A percentile compares a stretch with the other conserved stretches of the same genome.
Conservation (phyloP, 2,888 invertebrate species). For the Plebejus melissa region DNA sequence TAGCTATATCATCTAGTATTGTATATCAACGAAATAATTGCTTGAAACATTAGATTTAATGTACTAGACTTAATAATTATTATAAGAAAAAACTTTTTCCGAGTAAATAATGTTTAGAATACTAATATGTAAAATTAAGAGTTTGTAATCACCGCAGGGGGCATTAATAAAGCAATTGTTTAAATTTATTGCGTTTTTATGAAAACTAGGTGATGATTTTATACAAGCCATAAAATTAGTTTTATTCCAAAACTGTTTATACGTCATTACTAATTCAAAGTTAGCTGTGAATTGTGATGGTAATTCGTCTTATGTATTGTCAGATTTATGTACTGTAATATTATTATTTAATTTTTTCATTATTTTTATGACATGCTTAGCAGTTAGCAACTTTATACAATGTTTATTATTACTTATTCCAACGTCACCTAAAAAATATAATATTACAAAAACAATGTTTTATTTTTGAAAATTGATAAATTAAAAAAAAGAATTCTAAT, state of each 20-base stretch:
- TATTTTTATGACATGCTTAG: not conserved
- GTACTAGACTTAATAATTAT: not conserved
- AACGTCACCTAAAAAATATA: not conserved
- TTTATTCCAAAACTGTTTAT: constrained; percentile 13
- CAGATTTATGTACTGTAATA: not conserved
- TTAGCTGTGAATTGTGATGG: not conserved
- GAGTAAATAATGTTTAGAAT: not conserved
- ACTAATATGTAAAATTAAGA: constrained; percentile 7
- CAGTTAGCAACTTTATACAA: not conserved
- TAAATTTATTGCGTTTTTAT: constrained; percentile 16
- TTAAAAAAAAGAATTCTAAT: not conserved
- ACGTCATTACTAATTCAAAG: not conserved
- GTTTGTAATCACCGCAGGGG: constrained; percentile 12
- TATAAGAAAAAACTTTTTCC: not conserved
- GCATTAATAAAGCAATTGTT: constrained; percentile 20
- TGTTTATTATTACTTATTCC: not conserved
- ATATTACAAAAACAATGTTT: not conserved
- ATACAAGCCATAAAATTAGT: constrained; percentile 24
- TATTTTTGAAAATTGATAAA: not conserved
- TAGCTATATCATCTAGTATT: not conserved
- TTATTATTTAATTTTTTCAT: not conserved
- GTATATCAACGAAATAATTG: not conserved
- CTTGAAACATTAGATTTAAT: not conserved
- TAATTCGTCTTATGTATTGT: not conserved
- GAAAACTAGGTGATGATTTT: constrained; percentile 20